phyloP scores from a whole-genome alignment of 2,888 invertebrate genomes.

The Drosophila greeni region DNA sequence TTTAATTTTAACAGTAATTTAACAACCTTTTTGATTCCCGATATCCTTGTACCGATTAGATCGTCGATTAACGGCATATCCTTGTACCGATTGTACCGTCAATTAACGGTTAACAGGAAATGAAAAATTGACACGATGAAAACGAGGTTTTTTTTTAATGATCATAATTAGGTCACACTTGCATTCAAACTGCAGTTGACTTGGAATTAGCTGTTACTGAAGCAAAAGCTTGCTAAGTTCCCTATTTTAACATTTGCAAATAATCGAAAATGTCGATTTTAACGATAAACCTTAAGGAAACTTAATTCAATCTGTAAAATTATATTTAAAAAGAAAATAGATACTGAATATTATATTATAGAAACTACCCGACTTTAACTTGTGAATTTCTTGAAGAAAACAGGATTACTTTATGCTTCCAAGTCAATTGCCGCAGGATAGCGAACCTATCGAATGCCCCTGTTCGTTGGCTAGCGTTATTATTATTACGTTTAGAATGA shows the following conservation, averaged over 20 bases:
- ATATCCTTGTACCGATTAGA: background rate
- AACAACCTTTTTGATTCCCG: conserved; percentile 13
- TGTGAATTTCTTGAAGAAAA: background rate
- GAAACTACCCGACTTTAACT: background rate
- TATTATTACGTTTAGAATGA: conserved; percentile 52
- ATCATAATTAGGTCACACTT: background rate
- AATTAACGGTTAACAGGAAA: conserved; percentile 1
- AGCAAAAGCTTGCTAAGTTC: no score
- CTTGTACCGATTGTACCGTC: background rate
- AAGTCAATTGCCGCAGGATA: conserved; percentile 5
- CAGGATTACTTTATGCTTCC: background rate
- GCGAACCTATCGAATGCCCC: background rate
- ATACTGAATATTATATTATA: background rate
- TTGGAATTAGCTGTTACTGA: background rate
- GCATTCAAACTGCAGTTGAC: background rate
- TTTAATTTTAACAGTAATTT: conserved; percentile 1
- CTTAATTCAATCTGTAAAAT: background rate
- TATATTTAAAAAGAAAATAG: background rate
- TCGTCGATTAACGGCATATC: background rate
- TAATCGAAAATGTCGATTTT: background rate
- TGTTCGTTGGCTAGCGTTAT: conserved; percentile 17
- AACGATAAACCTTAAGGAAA: background rate
- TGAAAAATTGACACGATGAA: conserved; percentile 9
- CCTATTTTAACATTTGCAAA: background rate
- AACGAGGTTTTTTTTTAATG: background rate